phyloP scores from a whole-genome alignment of 2,113 vertebrate species.

The Myiozetetes cayanensis region DNA sequence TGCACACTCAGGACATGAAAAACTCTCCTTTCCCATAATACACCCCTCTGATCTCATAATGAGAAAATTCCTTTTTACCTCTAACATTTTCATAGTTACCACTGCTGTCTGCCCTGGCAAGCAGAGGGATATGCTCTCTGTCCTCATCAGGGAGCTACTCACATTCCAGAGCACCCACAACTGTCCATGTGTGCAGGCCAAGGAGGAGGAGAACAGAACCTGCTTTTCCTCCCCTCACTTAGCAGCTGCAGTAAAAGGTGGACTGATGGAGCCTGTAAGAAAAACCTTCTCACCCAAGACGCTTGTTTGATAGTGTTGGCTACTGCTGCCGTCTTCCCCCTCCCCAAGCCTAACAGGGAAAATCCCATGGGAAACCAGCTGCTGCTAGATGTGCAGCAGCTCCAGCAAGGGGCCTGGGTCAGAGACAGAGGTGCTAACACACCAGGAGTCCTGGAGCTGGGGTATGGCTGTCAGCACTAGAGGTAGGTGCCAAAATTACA shows the following conservation, averaged over 20 bases:
- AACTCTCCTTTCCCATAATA: fast-evolving
- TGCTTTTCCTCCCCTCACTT: neutral
- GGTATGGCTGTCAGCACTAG: neutral
- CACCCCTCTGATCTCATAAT: fast-evolving
- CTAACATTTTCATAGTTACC: fast-evolving
- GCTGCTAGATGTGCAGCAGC: neutral
- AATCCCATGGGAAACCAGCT: neutral
- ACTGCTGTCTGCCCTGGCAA: neutral
- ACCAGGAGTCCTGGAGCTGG: neutral
- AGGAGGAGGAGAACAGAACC: neutral
- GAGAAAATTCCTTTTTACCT: neutral
- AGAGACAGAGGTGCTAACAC: fast-evolving
- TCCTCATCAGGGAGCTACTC: neutral
- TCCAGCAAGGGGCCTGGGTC: fast-evolving
- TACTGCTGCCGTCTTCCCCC: neutral
- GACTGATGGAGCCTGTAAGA: neutral
- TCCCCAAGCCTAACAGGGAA: neutral
- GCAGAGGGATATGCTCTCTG: neutral
- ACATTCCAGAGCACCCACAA: neutral
- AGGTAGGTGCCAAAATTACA: neutral
- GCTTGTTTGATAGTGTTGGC: neutral
- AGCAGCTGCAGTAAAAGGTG: neutral
- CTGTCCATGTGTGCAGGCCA: fast-evolving
- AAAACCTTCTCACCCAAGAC: neutral
- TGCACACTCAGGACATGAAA: neutral